These are phyloP conservation scores for Betta splendens DNA, from an alignment of 2,797 vertebrate genomes.

Conservation along the genomic window DNA sequence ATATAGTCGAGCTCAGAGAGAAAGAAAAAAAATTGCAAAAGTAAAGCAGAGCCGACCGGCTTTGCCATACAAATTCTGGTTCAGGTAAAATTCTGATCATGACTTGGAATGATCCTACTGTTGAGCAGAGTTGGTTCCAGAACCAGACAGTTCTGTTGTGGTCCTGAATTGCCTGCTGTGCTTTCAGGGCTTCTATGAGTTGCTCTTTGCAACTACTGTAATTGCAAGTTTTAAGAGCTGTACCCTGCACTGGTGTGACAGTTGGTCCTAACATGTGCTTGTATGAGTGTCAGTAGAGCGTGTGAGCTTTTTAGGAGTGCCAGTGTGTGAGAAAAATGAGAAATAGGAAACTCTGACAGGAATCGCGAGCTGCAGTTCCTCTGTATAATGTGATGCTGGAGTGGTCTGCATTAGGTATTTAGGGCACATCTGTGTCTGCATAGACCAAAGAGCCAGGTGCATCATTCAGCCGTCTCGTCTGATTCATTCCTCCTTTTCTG, in stretches of 20 bases:
- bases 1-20: no score
- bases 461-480: slow-evolving; percentile 36
- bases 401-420: slow-evolving; percentile 59
- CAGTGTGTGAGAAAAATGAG: slow-evolving; percentile 13
- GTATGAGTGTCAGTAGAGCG: slow-evolving; percentile 14
- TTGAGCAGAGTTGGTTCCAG: background rate
- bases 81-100: no score
- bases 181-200: slow-evolving; percentile 23
- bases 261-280: slow-evolving; percentile 27
- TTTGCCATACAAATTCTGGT: no score
- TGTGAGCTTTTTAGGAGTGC: slow-evolving; percentile 32
- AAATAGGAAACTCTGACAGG: slow-evolving; percentile 7
- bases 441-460: slow-evolving; percentile 51
- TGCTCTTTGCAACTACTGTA: slow-evolving; percentile 38
- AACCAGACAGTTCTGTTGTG: slow-evolving; percentile 4
- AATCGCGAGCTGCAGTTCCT: slow-evolving; percentile 29
- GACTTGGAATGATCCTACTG: no score
- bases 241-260: slow-evolving; percentile 35
- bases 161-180: slow-evolving; percentile 16
- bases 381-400: slow-evolving; percentile 52
- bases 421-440: slow-evolving; percentile 65
- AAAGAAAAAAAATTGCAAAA: no score
- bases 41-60: no score
- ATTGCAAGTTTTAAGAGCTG: slow-evolving; percentile 44
- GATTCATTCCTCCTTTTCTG: slow-evolving; percentile 48